Percentiles rank a stretch among this genome's conserved stretches.
Conservation (phyloP, 2,797 vertebrate species). For the Brachymystax lenok region DNA sequence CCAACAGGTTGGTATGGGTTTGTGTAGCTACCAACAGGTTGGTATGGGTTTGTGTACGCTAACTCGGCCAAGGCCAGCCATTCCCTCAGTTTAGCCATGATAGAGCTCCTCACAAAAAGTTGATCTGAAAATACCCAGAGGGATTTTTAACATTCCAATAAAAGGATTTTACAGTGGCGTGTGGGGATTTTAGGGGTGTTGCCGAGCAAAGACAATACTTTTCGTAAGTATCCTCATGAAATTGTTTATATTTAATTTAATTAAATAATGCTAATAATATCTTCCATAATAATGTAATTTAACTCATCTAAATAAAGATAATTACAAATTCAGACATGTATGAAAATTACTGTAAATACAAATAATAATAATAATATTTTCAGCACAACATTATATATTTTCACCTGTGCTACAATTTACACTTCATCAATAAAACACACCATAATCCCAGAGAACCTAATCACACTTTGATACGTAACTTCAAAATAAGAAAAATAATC, state of each 20-base stretch:
- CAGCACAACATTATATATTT: not conserved
- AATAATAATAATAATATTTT: not conserved
- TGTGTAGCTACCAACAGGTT: no score
- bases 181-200: slow-evolving; percentile 39
- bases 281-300: no score
- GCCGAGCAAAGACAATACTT: not conserved
- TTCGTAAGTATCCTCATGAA: slow-evolving; percentile 42
- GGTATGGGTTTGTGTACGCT: not conserved
- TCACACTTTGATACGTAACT: slow-evolving; percentile 73
- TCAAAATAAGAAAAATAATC: slow-evolving; percentile 72
- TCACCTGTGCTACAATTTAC: not conserved
- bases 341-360: not conserved
- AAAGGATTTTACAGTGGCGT: slow-evolving; percentile 72
- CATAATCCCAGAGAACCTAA: slow-evolving; percentile 48
- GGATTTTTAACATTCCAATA: slow-evolving; percentile 76
- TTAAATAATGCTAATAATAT: not conserved
- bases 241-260: slow-evolving; percentile 12
- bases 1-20: no score
- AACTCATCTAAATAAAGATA: no score
- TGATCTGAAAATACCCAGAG: slow-evolving; percentile 46
- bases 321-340: no score
- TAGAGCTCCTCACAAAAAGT: slow-evolving; percentile 1
- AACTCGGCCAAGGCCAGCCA: slow-evolving; percentile 27
- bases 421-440: not conserved
- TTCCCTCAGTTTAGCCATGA: slow-evolving; percentile 35